Evolutionary conservation across 1,140 invertebrate genomes (phyloP).

Genomic region (Lucilia cuprina): DNA sequence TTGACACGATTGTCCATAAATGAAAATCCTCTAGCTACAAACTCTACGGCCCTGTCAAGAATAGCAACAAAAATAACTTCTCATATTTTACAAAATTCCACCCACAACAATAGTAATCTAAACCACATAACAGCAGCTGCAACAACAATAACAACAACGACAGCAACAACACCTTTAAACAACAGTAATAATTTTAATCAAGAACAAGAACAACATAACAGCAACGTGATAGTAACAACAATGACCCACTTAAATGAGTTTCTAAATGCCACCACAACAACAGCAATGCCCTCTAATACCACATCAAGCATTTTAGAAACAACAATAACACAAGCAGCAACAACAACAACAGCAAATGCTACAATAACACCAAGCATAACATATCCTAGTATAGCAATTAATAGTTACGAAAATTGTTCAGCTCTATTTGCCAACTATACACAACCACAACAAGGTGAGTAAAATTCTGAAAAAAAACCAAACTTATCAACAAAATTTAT

Average conservation of each 20-base stretch:
- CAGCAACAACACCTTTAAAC: background rate
- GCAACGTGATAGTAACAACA: slow-evolving; percentile 13
- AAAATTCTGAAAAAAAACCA: background rate
- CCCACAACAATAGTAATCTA: background rate
- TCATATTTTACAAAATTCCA: slow-evolving; percentile 20
- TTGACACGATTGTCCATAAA: background rate
- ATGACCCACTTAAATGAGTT: slow-evolving; percentile 43
- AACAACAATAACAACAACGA: slow-evolving; percentile 3
- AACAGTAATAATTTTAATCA: background rate
- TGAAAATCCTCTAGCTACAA: background rate
- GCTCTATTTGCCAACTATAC: slow-evolving; percentile 57
- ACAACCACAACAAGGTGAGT: slow-evolving; percentile 52
- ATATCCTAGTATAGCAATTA: slow-evolving; percentile 39
- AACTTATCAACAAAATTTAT: too few relatives aligned
- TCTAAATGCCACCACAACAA: slow-evolving; percentile 23
- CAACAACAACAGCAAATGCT: slow-evolving; percentile 27
- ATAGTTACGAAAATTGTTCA: slow-evolving; percentile 50
- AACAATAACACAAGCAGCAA: background rate
- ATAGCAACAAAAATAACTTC: slow-evolving; percentile 13
- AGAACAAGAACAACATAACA: background rate
- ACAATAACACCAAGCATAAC: slow-evolving; percentile 36
- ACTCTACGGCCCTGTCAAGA: background rate
- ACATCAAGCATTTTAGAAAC: background rate
- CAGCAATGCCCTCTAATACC: slow-evolving; percentile 20
- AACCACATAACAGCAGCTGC: background rate